A percentile compares a stretch with the other conserved stretches of the same genome.
phyloP scores from a whole-genome alignment of 2,888 invertebrate genomes.

The Sinotaia quadrata region DNA sequence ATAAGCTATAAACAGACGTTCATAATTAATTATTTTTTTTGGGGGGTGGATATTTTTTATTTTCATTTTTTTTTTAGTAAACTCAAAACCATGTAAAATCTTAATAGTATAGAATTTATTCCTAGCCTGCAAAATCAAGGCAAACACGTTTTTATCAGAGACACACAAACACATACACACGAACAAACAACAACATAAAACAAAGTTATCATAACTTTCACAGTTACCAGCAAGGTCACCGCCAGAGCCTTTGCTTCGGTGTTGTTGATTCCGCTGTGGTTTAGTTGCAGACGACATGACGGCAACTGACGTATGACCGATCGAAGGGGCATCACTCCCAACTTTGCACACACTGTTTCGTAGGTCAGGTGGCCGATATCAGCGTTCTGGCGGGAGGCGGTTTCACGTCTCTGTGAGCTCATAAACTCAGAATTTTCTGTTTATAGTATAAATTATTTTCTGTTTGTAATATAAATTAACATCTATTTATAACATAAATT shows the following conservation, averaged over 20 bases:
- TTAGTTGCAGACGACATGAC: conserved; percentile 51
- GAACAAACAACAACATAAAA: background rate
- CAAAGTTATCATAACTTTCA: background rate
- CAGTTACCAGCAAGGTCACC: conserved; percentile 58
- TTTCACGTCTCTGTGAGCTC: conserved; percentile 7
- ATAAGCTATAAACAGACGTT: too few relatives aligned
- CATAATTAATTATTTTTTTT: too few relatives aligned
- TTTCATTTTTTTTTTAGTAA: too few relatives aligned
- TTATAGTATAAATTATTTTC: background rate
- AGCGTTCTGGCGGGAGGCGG: conserved; percentile 35
- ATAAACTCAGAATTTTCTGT: conserved; percentile 25
- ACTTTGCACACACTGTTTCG: conserved; percentile 49
- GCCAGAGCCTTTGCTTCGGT: conserved; percentile 61
- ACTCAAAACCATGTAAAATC: too few relatives aligned
- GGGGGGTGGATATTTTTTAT: too few relatives aligned
- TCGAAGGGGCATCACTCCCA: conserved; percentile 49
- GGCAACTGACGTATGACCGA: conserved; percentile 53
- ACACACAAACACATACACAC: conserved; percentile 11
- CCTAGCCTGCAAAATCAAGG: too few relatives aligned
- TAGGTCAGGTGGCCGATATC: conserved; percentile 58
- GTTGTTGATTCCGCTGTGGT: conserved; percentile 58
- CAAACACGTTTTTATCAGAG: too few relatives aligned
- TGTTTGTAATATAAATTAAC: background rate
- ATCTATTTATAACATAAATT: too few relatives aligned
- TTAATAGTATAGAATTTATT: too few relatives aligned